Evolutionary conservation across 2,797 vertebrate species (phyloP).

Genomic region (Dallia pectoralis): DNA sequence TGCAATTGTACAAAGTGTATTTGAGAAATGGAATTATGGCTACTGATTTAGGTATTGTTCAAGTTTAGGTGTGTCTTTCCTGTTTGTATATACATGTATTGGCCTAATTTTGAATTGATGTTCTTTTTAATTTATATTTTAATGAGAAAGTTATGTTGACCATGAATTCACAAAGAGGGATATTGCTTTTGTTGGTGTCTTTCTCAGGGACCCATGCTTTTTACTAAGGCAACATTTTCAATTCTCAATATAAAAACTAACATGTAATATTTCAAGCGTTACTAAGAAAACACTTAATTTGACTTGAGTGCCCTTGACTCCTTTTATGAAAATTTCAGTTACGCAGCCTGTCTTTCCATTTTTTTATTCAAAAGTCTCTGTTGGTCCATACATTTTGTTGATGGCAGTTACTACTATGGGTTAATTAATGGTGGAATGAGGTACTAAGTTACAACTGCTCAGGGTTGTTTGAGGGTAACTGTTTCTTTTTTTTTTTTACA

Average conservation of each 20-base stretch:
- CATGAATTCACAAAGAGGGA: neutral
- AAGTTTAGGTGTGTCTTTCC: neutral
- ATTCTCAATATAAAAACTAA: too few relatives aligned
- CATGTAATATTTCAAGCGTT: neutral
- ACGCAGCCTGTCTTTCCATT: conserved; percentile 1
- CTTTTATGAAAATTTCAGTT: neutral
- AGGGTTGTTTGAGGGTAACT: neutral
- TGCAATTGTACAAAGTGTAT: conserved; percentile 6
- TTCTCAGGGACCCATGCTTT: conserved; percentile 9
- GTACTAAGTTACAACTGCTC: neutral
- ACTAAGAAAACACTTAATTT: neutral
- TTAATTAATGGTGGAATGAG: neutral
- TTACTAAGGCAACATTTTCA: neutral
- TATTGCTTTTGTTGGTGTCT: neutral
- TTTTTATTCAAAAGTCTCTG: neutral
- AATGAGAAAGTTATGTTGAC: neutral
- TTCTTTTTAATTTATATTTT: neutral
- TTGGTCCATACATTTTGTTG: neutral
- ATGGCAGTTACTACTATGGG: neutral
- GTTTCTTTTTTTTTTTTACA: conserved; percentile 4
- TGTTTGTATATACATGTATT: neutral
- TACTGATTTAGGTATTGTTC: conserved; percentile 6
- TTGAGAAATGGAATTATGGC: conserved; percentile 5
- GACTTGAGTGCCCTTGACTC: neutral
- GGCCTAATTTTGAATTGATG: neutral